Evolutionary conservation across 2,797 vertebrate genomes (phyloP), one percentile per base, ranked within the genome.

Genomic region (Manis javanica): DNA sequence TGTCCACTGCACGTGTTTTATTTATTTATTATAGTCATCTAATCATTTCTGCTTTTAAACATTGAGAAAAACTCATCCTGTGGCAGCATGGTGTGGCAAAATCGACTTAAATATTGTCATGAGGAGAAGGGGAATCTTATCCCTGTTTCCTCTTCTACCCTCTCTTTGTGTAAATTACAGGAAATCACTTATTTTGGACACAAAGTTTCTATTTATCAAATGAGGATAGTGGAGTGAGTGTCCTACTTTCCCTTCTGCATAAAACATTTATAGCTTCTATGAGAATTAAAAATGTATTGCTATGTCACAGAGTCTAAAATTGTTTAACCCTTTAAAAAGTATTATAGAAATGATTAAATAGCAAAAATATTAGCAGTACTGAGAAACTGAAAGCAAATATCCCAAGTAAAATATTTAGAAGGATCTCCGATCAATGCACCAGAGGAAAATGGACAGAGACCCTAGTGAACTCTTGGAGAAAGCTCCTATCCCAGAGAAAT

Each of bases 11-110:
- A 90, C 90, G 59, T 39, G 64, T 77, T 96, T 98, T 97, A 96
- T 94, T 97, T 98, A 97, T 90, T 86, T 95, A 96, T 91, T 87
- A 92, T 53, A 71, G 14, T 59, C 83, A 94, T 88, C 95, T 83
- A 83, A 79, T 84, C 61, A 90, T 94, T 77, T 86, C 51, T 79
- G 75, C 34, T 96, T 94, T 92, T 83, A 95, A 95, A 83, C 74
- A 53, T 53, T 71, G 55, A 90, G 31, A 4, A 0, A 34, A 9
- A 79, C 46, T 10, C 42, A 72, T 5, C 14, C 10, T 7, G 0
- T 9, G 66, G 13, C 34, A 74, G 26, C 37, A 14, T 1, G 10
- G 21, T 21, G 29, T 64, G 18, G 42, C 34, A 55, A 77, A 68
- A 85, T 1, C 14, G 9, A 55, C 75, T 64, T 53, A 13, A 11